phyloP scores from a whole-genome alignment of 2,113 vertebrate genomes.

The Macheiramphus alcinus region DNA sequence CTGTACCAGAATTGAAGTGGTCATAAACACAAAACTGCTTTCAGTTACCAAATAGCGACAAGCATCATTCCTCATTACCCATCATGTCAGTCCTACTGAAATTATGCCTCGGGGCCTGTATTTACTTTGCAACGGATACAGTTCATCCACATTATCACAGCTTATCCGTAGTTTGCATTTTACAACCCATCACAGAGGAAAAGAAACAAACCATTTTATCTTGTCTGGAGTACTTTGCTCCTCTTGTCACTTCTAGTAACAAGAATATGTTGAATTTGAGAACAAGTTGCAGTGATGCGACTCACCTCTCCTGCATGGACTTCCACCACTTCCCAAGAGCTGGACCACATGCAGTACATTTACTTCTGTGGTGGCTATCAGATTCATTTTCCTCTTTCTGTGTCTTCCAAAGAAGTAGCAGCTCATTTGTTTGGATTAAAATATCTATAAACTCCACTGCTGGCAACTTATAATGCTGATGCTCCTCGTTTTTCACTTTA shows the following conservation, averaged over 20 bases:
- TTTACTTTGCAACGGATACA: neutral
- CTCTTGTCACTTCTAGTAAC: neutral
- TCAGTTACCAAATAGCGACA: neutral
- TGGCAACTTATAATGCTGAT: neutral
- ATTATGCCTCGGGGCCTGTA: neutral
- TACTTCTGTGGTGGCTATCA: neutral
- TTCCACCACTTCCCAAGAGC: neutral
- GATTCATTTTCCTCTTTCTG: neutral
- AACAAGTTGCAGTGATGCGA: neutral
- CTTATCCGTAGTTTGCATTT: neutral
- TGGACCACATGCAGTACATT: neutral
- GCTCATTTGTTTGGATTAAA: neutral
- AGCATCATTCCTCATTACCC: neutral
- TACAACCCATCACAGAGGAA: neutral
- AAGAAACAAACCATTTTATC: neutral
- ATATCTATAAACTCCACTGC: neutral
- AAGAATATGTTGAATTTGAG: neutral
- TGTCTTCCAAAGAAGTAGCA: neutral
- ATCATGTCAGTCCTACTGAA: neutral
- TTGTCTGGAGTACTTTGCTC: neutral
- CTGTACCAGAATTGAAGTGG: neutral
- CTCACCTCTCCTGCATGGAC: neutral
- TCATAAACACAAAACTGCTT: neutral
- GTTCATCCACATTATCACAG: neutral
- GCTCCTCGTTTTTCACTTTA: neutral